Evolutionary conservation across 2,888 invertebrate genomes (phyloP).

Genomic region (Hecatera dysodea): DNA sequence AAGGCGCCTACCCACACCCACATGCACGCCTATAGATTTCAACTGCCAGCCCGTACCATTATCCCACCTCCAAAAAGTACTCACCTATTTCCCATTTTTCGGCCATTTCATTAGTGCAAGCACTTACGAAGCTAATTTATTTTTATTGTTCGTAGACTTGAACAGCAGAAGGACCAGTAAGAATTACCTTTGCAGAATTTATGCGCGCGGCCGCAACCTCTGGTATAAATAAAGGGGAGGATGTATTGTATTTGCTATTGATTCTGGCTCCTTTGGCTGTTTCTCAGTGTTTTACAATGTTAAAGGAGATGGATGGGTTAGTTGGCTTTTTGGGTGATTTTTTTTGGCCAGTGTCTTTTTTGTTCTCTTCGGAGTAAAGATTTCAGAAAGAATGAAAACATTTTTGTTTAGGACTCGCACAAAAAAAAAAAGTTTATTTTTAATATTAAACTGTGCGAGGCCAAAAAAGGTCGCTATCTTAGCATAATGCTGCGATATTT

Average conservation of each 20-base stretch:
- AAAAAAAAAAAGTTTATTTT: too few species aligned
- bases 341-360: neutral
- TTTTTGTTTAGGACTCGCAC: too few species aligned
- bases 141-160: constrained; percentile 65
- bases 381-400: too few species aligned
- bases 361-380: too few species aligned
- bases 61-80: constrained; percentile 10
- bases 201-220: constrained; percentile 59
- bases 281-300: constrained; percentile 24
- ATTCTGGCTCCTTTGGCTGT: constrained; percentile 16
- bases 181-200: constrained; percentile 63
- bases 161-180: constrained; percentile 57
- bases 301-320: constrained; percentile 26
- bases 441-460: too few species aligned
- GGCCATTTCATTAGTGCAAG: constrained; percentile 65
- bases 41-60: constrained; percentile 2
- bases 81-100: constrained; percentile 54
- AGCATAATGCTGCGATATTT: too few species aligned
- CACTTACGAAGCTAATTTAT: constrained; percentile 67
- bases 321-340: neutral
- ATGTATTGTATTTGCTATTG: constrained; percentile 35
- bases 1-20: neutral
- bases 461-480: too few species aligned
- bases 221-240: constrained; percentile 54
- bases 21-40: constrained; percentile 4